phyloP scores from a whole-genome alignment of 2,888 invertebrate genomes.

The Plagodis dolabraria region DNA sequence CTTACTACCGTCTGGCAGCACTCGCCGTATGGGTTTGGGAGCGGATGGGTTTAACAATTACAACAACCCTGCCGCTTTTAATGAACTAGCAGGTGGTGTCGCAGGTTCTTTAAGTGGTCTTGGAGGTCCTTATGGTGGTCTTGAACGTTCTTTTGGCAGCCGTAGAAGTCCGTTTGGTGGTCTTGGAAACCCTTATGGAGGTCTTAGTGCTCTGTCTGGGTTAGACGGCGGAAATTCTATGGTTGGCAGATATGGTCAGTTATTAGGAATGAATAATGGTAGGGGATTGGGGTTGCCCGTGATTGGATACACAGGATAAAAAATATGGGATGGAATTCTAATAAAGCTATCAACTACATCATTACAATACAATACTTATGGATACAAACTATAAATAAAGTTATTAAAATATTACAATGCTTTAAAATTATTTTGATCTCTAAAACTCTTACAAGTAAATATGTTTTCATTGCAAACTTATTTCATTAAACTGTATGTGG shows the following conservation, averaged over 20 bases:
- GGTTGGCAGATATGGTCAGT: background rate
- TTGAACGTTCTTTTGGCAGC: background rate
- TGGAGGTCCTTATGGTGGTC: background rate
- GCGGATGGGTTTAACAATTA: background rate
- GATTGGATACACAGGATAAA: background rate
- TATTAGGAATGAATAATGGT: conserved; percentile 1
- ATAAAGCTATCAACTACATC: too few relatives aligned
- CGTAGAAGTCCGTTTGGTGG: conserved; percentile 3
- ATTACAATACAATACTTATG: too few relatives aligned
- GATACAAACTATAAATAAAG: too few relatives aligned
- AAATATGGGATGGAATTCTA: background rate
- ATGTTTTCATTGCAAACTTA: too few relatives aligned
- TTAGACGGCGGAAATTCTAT: background rate
- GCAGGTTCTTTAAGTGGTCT: conserved; percentile 6
- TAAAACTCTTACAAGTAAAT: too few relatives aligned
- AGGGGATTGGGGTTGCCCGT: background rate
- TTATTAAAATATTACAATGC: too few relatives aligned
- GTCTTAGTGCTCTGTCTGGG: background rate
- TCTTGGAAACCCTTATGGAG: background rate
- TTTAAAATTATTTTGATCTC: too few relatives aligned
- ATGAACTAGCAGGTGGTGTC: conserved; percentile 5
- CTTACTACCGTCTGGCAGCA: background rate
- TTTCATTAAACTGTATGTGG: too few relatives aligned
- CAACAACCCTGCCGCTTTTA: conserved; percentile 1
- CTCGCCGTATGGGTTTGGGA: conserved; percentile 1